A percentile compares a stretch with the other conserved stretches of the same genome.
Evolutionary conservation across 1,140 invertebrate species (phyloP).

Genomic region (Phymastichus coffea): DNA sequence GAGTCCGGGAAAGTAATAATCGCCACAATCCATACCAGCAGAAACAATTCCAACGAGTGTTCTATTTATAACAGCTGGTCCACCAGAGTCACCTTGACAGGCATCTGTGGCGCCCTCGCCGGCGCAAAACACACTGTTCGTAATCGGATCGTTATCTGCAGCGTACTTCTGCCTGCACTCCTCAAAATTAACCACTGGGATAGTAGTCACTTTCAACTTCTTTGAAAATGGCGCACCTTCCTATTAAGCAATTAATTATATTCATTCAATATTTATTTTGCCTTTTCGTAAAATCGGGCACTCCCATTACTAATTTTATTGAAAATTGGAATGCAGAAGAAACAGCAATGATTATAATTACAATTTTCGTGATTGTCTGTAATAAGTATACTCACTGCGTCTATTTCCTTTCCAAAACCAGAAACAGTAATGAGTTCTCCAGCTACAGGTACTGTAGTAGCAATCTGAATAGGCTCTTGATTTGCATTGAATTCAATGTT

Average conservation of each 20-base stretch:
- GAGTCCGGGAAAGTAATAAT: slow-evolving; percentile 56
- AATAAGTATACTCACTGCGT: no score
- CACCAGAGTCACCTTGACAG: slow-evolving; percentile 42
- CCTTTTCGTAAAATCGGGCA: neutral
- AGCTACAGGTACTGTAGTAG: neutral
- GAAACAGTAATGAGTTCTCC: slow-evolving; percentile 21
- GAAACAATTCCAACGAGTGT: slow-evolving; percentile 58
- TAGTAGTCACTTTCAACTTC: slow-evolving; percentile 16
- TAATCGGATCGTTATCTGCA: slow-evolving; percentile 18
- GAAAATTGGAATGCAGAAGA: no score
- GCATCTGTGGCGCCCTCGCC: slow-evolving; percentile 23
- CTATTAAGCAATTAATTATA: neutral
- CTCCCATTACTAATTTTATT: neutral
- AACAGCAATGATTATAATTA: neutral
- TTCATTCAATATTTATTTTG: neutral
- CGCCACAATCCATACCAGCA: slow-evolving; percentile 61
- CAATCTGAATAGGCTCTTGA: slow-evolving; percentile 11
- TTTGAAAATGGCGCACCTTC: neutral
- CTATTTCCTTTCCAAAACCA: slow-evolving; percentile 21
- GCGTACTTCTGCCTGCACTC: slow-evolving; percentile 11
- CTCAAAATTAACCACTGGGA: slow-evolving; percentile 16
- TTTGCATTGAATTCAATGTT: slow-evolving; percentile 14
- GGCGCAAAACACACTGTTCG: slow-evolving; percentile 27
- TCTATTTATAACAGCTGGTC: slow-evolving; percentile 34
- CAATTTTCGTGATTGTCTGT: no score